These are phyloP conservation scores for Lysiphlebus fabarum DNA, from an alignment of 1,140 invertebrate genomes.

Conservation along the genomic window DNA sequence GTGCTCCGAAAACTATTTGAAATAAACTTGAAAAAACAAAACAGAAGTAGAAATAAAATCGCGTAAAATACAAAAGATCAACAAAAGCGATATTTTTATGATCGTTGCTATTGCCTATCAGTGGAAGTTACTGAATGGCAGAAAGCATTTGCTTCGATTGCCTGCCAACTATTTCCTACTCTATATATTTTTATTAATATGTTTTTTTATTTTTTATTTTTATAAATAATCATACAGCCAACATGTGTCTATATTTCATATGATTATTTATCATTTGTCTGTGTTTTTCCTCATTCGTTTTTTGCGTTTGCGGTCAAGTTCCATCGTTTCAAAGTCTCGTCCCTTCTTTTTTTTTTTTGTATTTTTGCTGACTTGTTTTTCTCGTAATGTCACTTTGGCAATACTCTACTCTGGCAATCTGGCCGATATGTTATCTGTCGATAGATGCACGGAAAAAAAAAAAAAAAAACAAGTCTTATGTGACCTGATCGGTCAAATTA, in stretches of 20 bases:
- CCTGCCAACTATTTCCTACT: not conserved
- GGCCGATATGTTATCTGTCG: slow-evolving; percentile 38
- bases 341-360: not conserved
- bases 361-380: not conserved
- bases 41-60: not conserved
- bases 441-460: slow-evolving; percentile 36
- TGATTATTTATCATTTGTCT: not conserved
- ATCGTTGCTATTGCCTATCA: too few species aligned
- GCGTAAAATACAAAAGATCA: too few species aligned
- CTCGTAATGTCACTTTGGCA: slow-evolving; percentile 12
- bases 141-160: too few species aligned
- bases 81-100: too few species aligned
- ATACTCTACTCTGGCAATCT: slow-evolving; percentile 20
- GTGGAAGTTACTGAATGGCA: too few species aligned
- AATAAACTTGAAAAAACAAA: not conserved
- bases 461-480: slow-evolving; percentile 26
- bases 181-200: not conserved
- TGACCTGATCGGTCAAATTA: too few species aligned
- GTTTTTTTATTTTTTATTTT: too few species aligned
- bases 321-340: slow-evolving; percentile 11
- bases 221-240: too few species aligned
- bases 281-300: not conserved
- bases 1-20: not conserved
- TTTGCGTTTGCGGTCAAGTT: slow-evolving; percentile 5
- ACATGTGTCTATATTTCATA: not conserved